phyloP scores from a whole-genome alignment of 2,888 invertebrate genomes.

The Torymus tubicola region DNA sequence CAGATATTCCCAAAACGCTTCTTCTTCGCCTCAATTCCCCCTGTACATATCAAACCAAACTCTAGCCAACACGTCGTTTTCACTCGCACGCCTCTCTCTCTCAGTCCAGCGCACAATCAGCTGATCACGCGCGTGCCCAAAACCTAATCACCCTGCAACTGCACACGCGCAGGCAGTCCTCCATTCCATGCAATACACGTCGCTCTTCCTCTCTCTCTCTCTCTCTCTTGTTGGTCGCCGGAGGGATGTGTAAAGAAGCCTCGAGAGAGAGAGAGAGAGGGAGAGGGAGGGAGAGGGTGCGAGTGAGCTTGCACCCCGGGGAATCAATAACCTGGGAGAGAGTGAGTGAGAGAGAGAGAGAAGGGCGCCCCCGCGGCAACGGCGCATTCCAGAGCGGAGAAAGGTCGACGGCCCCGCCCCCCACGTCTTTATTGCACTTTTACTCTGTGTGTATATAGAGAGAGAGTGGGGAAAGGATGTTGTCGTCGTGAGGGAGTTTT shows the following conservation, averaged over 20 bases:
- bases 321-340: constrained; percentile 74
- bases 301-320: constrained; percentile 68
- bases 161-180: not conserved
- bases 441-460: not conserved
- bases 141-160: not conserved
- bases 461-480: too few species aligned
- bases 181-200: too few species aligned
- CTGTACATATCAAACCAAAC: too few species aligned
- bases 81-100: not conserved
- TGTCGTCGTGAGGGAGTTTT: too few species aligned
- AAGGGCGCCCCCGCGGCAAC: not conserved
- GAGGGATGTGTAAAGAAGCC: not conserved
- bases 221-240: too few species aligned
- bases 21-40: too few species aligned
- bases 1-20: too few species aligned
- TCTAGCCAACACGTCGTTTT: too few species aligned
- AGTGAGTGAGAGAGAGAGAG: constrained; percentile 36
- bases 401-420: constrained; percentile 72
- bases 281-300: not conserved
- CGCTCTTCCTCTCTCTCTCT: too few species aligned
- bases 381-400: constrained; percentile 50
- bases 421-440: constrained; percentile 57
- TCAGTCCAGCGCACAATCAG: not conserved
- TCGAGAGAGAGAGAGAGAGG: not conserved
- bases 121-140: not conserved